phyloP scores from a whole-genome alignment of 2,797 vertebrate genomes.

The Cyclopterus lumpus region DNA sequence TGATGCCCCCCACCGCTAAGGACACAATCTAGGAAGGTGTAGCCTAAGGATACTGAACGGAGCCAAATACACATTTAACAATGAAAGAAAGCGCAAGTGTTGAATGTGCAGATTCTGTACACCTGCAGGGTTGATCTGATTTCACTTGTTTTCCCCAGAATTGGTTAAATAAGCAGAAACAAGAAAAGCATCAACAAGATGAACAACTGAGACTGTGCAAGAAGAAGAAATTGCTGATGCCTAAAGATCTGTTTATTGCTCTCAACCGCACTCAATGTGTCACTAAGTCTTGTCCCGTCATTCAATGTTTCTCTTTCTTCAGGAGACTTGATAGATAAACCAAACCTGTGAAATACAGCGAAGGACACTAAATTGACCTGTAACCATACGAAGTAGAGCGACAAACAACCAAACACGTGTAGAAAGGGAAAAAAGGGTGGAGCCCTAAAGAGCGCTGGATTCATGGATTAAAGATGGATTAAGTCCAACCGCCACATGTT shows the following conservation, averaged over 20 bases:
- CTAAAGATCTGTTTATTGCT: not conserved
- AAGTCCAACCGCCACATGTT: conserved; percentile 59
- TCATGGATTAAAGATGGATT: conserved; percentile 68
- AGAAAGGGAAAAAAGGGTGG: conserved; percentile 13
- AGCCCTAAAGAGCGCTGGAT: conserved; percentile 37
- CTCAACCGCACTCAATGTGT: not conserved
- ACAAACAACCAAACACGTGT: not conserved
- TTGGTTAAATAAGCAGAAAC: conserved; percentile 20
- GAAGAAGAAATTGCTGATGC: not conserved
- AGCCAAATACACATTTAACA: conserved; percentile 36
- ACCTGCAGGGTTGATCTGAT: not conserved
- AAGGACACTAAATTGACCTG: not conserved
- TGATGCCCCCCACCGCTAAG: conserved; percentile 58
- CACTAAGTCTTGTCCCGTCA: not conserved
- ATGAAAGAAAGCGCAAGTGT: not conserved
- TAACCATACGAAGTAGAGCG: conserved; percentile 1
- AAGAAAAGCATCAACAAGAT: conserved; percentile 9
- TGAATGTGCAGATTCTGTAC: conserved; percentile 20
- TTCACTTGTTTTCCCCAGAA: conserved; percentile 8
- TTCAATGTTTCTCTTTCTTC: not conserved
- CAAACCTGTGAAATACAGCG: not conserved
- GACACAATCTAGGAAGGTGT: conserved; percentile 42
- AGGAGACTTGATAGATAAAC: not conserved
- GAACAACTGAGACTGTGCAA: conserved; percentile 16
- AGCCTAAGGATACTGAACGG: conserved; percentile 43